phyloP scores from a whole-genome alignment of 2,888 invertebrate genomes.

The Trileptium ribeirensis region DNA sequence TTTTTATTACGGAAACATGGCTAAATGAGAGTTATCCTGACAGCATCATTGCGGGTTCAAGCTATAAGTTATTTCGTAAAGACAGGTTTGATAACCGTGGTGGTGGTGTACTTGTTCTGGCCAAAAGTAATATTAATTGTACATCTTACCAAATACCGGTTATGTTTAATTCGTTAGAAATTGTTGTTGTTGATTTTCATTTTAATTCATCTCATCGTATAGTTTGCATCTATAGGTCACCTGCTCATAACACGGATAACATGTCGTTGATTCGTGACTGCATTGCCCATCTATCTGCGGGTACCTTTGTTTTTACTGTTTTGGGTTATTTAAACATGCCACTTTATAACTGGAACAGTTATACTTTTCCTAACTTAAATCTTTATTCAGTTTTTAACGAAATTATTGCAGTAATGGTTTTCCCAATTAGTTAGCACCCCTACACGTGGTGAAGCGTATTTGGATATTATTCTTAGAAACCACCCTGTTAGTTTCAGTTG shows the following conservation, averaged over 20 bases:
- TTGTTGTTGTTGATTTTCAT: conserved; percentile 2
- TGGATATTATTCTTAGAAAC: neutral
- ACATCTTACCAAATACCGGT: neutral
- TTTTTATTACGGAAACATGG: conserved; percentile 7
- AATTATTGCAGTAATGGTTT: too few relatives aligned
- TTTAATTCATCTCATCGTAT: neutral
- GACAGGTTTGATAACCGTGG: conserved; percentile 5
- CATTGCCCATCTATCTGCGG: neutral
- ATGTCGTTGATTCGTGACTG: neutral
- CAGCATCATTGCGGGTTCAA: neutral
- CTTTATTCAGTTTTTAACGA: neutral
- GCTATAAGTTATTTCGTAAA: neutral
- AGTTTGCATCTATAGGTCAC: neutral
- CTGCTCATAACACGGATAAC: neutral
- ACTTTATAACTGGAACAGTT: neutral
- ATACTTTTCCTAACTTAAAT: neutral
- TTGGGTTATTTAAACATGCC: neutral
- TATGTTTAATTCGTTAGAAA: neutral
- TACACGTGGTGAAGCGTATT: neutral
- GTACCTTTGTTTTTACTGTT: conserved; percentile 1
- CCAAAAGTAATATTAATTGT: neutral
- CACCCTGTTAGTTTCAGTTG: neutral
- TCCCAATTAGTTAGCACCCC: neutral
- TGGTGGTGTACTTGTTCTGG: neutral
- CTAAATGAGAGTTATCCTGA: neutral